Evolutionary conservation across 2,888 invertebrate genomes (phyloP), one percentile per base, ranked within the genome.

Genomic region (Hyppa rectilinea): DNA sequence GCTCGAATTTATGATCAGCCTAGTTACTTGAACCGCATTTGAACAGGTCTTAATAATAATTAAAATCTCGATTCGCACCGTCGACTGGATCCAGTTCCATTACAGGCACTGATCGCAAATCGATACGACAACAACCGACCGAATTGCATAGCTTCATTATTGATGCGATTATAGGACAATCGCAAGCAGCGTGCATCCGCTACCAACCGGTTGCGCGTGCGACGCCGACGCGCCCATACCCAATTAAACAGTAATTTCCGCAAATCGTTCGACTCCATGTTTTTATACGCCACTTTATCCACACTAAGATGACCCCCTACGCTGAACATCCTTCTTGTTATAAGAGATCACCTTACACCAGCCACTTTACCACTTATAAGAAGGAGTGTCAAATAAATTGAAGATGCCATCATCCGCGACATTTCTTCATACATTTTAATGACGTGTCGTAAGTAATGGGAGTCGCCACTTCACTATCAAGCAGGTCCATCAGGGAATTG

Each of bases 201-300:
- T 64, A 53, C 17, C 7, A 31, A 82, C 82, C 75, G 78, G 82
- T 82, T 81, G 71, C 66, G 76, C 67, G 40, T 60, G 74, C 74
- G 81, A 81, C 82, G 82, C 81, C 74, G 81, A 81, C 82, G 82
- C 81, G 82, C 83, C 79, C 82, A 82, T 85, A 80, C 73, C 85
- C 87, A 90, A 91, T 89, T 89, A 90, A 83, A 86, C 71, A 81
- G 80, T 84, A 87, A 90, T 91, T 87, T 89, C 88, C 87, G 87
- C 88, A 88, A 88, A 86, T 83, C 82, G 70, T 77, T 74, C 55
- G 65, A 65, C 77, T 69, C 59, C 75, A 75, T 76, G 78, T 83
- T 87, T 87, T 84, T 83, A 78, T 71, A 55, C 53, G 38, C 26
- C n/a, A 5, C 38, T 0, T n/a, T 0, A 14, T 34, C 77, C 72